These are phyloP conservation scores for Aradophagus sp. DNA, from an alignment of 1,140 invertebrate species.

Conservation along the genomic window DNA sequence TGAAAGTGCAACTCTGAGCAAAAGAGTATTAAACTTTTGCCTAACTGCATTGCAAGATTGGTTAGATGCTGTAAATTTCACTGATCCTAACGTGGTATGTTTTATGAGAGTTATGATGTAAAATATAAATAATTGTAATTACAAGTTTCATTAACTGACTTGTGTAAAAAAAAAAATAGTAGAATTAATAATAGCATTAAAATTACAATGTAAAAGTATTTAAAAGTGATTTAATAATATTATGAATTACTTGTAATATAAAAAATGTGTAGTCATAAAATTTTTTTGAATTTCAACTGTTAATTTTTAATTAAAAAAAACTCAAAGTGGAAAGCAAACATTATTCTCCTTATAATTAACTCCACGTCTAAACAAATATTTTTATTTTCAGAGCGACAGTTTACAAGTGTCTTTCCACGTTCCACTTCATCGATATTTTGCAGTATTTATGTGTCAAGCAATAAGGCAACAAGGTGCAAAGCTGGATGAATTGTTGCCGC, in stretches of 20 bases:
- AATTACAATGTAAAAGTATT: too few relatives aligned
- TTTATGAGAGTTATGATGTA: too few relatives aligned
- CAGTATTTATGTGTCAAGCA: slow-evolving; percentile 93
- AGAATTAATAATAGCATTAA: too few relatives aligned
- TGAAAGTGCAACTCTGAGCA: slow-evolving; percentile 82
- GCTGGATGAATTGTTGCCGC: slow-evolving; percentile 86
- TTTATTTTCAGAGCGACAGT: slow-evolving; percentile 80
- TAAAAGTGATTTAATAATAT: too few relatives aligned
- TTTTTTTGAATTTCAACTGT: too few relatives aligned
- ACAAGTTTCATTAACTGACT: too few relatives aligned
- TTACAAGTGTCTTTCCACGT: slow-evolving; percentile 95
- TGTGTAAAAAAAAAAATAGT: too few relatives aligned
- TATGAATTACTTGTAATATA: too few relatives aligned
- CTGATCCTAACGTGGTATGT: slow-evolving; percentile 80
- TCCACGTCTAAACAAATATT: slow-evolving; percentile 9
- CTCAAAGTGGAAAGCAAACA: too few relatives aligned
- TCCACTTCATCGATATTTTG: slow-evolving; percentile 94
- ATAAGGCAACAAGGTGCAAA: slow-evolving; percentile 86
- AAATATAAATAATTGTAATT: too few relatives aligned
- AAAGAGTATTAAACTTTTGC: slow-evolving; percentile 84
- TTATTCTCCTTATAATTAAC: slow-evolving; percentile 5
- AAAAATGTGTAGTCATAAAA: too few relatives aligned
- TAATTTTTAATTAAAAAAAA: too few relatives aligned
- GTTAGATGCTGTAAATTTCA: slow-evolving; percentile 88
- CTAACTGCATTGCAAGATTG: slow-evolving; percentile 87